Conservation (phyloP, 2,797 vertebrate genomes). For the Orientallactaga sibirica region DNA sequence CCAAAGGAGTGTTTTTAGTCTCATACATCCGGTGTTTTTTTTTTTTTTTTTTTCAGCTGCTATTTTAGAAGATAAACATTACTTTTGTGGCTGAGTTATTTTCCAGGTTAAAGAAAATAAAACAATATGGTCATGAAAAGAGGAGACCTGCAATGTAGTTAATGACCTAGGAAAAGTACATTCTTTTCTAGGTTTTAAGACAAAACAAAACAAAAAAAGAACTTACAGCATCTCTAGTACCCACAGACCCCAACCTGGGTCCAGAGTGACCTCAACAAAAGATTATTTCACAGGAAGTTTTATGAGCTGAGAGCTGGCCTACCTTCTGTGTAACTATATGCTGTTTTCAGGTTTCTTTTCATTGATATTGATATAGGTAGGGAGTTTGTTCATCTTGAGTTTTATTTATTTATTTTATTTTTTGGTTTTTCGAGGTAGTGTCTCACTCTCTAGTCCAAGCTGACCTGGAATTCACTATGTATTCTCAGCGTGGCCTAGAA, state of each 20-base stretch:
- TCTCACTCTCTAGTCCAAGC: too few relatives aligned
- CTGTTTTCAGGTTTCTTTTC: slow-evolving; percentile 41
- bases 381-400: background rate
- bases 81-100: slow-evolving; percentile 68
- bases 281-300: background rate
- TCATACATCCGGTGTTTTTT: slow-evolving; percentile 71
- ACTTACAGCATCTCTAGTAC: background rate
- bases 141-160: slow-evolving; percentile 17
- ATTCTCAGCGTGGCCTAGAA: too few relatives aligned
- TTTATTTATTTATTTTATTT: background rate
- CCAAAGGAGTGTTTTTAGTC: slow-evolving; percentile 55
- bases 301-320: background rate
- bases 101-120: slow-evolving; percentile 66
- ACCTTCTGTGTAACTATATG: background rate
- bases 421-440: too few relatives aligned
- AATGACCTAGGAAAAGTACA: slow-evolving; percentile 66
- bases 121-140: slow-evolving; percentile 17
- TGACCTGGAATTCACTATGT: too few relatives aligned
- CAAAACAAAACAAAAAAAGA: slow-evolving; percentile 27
- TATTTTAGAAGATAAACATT: slow-evolving; percentile 81
- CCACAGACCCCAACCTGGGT: background rate
- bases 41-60: slow-evolving; percentile 32
- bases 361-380: slow-evolving; percentile 34
- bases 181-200: slow-evolving; percentile 68
- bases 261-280: slow-evolving; percentile 53